Percentiles rank a stretch among this genome's conserved stretches.
Evolutionary conservation across 2,888 invertebrate genomes (phyloP).

Genomic region (Sepiola atlantica): DNA sequence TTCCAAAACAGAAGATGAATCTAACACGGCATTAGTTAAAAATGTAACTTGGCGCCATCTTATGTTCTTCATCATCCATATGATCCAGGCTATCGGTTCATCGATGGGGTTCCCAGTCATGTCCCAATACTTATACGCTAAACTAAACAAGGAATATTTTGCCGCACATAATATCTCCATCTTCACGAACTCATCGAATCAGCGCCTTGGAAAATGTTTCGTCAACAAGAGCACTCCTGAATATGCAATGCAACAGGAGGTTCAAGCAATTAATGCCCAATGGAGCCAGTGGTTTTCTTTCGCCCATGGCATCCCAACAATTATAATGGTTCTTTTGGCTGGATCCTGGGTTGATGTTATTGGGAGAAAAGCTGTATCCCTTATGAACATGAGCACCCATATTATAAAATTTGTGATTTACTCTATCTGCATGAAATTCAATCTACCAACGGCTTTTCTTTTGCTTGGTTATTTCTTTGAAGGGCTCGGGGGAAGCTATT

Average conservation of each 20-base stretch:
- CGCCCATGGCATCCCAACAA: background rate
- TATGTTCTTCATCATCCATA: constrained; percentile 22
- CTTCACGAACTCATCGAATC: background rate
- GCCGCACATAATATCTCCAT: background rate
- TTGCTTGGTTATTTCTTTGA: constrained; percentile 35
- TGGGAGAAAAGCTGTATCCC: constrained; percentile 15
- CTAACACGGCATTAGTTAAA: background rate
- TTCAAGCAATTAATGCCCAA: constrained; percentile 38
- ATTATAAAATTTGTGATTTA: background rate
- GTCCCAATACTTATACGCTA: background rate
- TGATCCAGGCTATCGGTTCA: background rate
- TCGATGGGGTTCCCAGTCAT: constrained; percentile 33
- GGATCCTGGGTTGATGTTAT: constrained; percentile 42
- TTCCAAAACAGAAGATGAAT: background rate
- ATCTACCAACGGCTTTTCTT: constrained; percentile 32
- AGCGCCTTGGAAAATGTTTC: background rate
- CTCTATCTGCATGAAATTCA: background rate
- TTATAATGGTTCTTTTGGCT: background rate
- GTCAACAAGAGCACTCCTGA: constrained; percentile 33
- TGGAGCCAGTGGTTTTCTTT: constrained; percentile 41
- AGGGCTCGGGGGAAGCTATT: constrained; percentile 45
- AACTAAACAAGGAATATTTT: background rate
- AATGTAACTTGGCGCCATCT: constrained; percentile 42
- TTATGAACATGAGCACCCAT: background rate
- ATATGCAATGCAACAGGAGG: constrained; percentile 6